Evolutionary conservation across 2,797 vertebrate genomes (phyloP).

Genomic region (Carduelis carduelis): DNA sequence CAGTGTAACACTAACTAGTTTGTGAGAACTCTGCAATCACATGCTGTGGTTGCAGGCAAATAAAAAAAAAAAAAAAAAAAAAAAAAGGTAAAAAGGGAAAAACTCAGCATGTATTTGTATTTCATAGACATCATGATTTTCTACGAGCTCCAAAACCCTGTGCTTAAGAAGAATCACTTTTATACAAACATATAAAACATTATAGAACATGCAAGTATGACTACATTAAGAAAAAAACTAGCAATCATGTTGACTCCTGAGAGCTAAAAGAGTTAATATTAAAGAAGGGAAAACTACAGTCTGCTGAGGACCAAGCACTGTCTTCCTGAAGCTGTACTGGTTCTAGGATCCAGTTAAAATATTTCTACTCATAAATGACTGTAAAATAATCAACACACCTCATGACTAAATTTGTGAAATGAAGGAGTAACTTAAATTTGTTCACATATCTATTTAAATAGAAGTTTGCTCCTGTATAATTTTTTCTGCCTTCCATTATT

Average conservation of each 20-base stretch:
- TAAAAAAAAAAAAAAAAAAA: rapidly evolving
- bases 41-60: neutral
- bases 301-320: neutral
- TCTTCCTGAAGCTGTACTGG: neutral
- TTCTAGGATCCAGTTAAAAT: neutral
- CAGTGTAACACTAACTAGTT: neutral
- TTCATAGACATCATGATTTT: neutral
- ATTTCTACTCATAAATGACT: neutral
- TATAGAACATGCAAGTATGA: neutral
- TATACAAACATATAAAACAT: neutral
- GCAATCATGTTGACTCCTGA: neutral
- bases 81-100: too few species aligned
- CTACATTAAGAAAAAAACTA: neutral
- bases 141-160: neutral
- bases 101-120: neutral
- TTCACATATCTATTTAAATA: neutral
- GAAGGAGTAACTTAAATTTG: neutral
- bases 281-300: neutral
- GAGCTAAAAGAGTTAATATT: neutral
- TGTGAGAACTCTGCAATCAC: neutral
- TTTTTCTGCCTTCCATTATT: neutral
- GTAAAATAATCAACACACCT: neutral
- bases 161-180: neutral
- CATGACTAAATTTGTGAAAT: neutral
- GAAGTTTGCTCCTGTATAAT: neutral